Evolutionary conservation across 2,113 vertebrate genomes (phyloP).

Genomic region (Gadus chalcogrammus): DNA sequence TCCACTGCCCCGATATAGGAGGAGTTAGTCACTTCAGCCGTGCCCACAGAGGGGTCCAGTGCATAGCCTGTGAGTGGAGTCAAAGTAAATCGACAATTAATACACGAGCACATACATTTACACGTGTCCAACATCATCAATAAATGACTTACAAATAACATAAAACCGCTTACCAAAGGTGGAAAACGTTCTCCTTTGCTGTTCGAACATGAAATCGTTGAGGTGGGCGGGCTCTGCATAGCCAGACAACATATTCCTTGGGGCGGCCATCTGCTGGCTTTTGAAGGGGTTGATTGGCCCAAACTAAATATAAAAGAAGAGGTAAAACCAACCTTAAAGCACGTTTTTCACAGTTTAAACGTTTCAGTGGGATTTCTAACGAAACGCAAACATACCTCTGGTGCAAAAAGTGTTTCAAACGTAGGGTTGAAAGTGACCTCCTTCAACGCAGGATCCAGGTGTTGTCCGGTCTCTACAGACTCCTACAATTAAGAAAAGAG

Average conservation of each 20-base stretch:
- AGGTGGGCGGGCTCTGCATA: conserved; percentile 95
- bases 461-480: conserved; percentile 88
- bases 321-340: not conserved
- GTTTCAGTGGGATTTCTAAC: not conserved
- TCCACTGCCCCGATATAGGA: conserved; percentile 93
- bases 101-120: not conserved
- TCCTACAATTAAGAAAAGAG: conserved; percentile 76
- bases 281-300: conserved; percentile 92
- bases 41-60: conserved; percentile 92
- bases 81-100: not conserved
- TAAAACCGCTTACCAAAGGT: conserved; percentile 80
- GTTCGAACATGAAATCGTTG: conserved; percentile 99
- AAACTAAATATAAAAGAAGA: conserved; percentile 68
- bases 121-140: not conserved
- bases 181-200: conserved; percentile 94
- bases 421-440: conserved; percentile 90
- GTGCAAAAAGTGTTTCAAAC: conserved; percentile 96
- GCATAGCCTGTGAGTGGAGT: conserved; percentile 82
- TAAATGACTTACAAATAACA: not conserved
- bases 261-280: conserved; percentile 94
- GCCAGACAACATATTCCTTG: conserved; percentile 96
- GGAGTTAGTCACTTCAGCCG: conserved; percentile 72
- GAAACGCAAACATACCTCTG: conserved; percentile 79
- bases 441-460: conserved; percentile 90
- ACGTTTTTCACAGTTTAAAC: not conserved